Percentiles rank a stretch among this genome's conserved stretches.
phyloP scores from a whole-genome alignment of 2,888 invertebrate genomes.

The Notodonta ziczac region DNA sequence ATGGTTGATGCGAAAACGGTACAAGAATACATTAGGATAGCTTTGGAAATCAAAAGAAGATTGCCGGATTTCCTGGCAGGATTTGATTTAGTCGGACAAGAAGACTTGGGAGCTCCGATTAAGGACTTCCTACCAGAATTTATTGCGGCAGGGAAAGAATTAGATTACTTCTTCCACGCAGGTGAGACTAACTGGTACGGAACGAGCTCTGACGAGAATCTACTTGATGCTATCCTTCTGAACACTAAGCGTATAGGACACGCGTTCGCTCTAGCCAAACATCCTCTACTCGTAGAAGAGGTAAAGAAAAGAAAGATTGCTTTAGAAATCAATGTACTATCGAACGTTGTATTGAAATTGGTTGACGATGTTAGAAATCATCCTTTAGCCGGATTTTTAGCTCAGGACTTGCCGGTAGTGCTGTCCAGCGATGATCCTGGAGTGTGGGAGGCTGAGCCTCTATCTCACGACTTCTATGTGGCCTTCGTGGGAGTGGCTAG shows the following conservation, averaged over 20 bases:
- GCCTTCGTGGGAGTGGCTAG: conserved; percentile 91
- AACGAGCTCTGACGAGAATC: conserved; percentile 87
- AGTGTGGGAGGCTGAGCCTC: conserved; percentile 88
- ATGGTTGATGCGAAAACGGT: conserved; percentile 67
- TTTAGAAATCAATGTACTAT: conserved; percentile 91
- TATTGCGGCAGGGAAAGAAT: conserved; percentile 66
- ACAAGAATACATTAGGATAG: conserved; percentile 73
- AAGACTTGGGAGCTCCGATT: conserved; percentile 88
- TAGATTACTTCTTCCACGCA: conserved; percentile 91
- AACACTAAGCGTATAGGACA: conserved; percentile 91
- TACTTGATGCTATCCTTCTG: conserved; percentile 89
- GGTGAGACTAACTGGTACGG: conserved; percentile 93
- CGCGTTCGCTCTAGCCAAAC: conserved; percentile 89
- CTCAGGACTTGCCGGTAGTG: conserved; percentile 88
- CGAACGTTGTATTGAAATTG: conserved; percentile 89
- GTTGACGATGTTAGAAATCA: conserved; percentile 91
- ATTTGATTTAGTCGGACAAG: conserved; percentile 93
- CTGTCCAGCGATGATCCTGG: conserved; percentile 92
- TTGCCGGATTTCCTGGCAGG: conserved; percentile 90
- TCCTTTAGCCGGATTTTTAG: conserved; percentile 87
- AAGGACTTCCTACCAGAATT: conserved; percentile 84
- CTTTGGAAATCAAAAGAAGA: conserved; percentile 67
- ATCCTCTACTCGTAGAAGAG: conserved; percentile 87
- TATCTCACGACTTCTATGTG: conserved; percentile 90
- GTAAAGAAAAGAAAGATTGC: conserved; percentile 86